A percentile compares a stretch with the other conserved stretches of the same genome.
Conservation (phyloP, 2,888 invertebrate species). For the Ectemnius cavifrons region DNA sequence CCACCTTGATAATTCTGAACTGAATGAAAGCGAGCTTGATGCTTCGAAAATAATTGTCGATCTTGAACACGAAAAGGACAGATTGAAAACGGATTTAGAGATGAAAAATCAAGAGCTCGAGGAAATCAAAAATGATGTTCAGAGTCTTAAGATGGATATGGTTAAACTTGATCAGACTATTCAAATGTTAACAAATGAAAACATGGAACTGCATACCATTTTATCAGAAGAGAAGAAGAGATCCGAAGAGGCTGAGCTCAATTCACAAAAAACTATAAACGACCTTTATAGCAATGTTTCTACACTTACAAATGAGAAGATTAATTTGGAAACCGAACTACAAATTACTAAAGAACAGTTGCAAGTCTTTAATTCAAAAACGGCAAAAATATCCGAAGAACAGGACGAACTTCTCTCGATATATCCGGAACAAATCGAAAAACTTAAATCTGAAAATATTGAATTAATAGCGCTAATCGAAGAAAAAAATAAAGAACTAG, state of each 20-base stretch:
- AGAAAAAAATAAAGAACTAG: slow-evolving; percentile 79
- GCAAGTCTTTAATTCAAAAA: slow-evolving; percentile 32
- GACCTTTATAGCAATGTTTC: slow-evolving; percentile 60
- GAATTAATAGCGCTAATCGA: slow-evolving; percentile 81
- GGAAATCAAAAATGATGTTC: slow-evolving; percentile 67
- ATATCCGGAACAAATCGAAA: slow-evolving; percentile 58
- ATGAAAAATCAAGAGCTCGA: slow-evolving; percentile 65
- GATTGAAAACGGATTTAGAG: slow-evolving; percentile 58
- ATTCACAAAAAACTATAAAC: slow-evolving; percentile 59
- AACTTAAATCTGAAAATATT: slow-evolving; percentile 63
- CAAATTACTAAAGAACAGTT: slow-evolving; percentile 51
- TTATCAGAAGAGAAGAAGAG: slow-evolving; percentile 60
- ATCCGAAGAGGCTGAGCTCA: slow-evolving; percentile 42
- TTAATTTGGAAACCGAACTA: slow-evolving; percentile 52
- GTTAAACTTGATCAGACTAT: slow-evolving; percentile 67
- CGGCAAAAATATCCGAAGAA: slow-evolving; percentile 29
- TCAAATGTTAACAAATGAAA: slow-evolving; percentile 67
- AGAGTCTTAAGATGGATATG: slow-evolving; percentile 66
- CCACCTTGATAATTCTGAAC: slow-evolving; percentile 3
- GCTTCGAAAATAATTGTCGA: slow-evolving; percentile 18
- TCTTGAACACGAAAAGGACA: slow-evolving; percentile 60
- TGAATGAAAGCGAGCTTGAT: slow-evolving; percentile 25
- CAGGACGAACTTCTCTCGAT: slow-evolving; percentile 51
- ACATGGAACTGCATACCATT: slow-evolving; percentile 65
- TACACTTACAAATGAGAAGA: slow-evolving; percentile 58